phyloP scores from a whole-genome alignment of 2,113 vertebrate species.

The Gorsachius goisagi region DNA sequence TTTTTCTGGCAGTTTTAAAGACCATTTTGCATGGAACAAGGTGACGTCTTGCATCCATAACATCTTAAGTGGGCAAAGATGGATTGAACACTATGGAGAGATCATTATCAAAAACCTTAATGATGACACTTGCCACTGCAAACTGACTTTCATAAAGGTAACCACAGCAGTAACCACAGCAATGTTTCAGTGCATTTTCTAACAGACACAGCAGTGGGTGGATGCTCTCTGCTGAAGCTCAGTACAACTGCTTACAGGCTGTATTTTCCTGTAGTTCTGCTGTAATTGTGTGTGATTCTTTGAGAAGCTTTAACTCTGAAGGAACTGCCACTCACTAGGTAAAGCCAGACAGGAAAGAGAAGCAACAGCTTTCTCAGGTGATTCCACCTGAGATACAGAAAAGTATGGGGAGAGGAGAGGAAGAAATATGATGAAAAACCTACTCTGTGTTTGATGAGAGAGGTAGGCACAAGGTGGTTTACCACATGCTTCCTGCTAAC shows the following conservation, averaged over 20 bases:
- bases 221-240: background rate
- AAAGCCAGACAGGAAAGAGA: background rate
- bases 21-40: slow-evolving; percentile 98
- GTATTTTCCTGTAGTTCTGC: background rate
- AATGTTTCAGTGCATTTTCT: background rate
- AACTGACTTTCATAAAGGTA: slow-evolving; percentile 96
- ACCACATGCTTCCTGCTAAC: background rate
- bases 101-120: slow-evolving; percentile 90
- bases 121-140: slow-evolving; percentile 88
- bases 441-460: background rate
- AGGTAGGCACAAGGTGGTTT: background rate
- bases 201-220: background rate
- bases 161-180: background rate
- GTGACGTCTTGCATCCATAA: slow-evolving; percentile 99
- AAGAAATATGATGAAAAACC: background rate
- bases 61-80: slow-evolving; percentile 94
- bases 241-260: background rate
- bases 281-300: background rate
- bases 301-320: background rate
- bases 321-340: background rate
- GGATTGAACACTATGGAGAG: slow-evolving; percentile 98
- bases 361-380: background rate
- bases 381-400: background rate
- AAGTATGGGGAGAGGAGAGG: background rate
- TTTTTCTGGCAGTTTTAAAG: slow-evolving; percentile 75